Evolutionary conservation across 2,888 invertebrate species (phyloP).

Genomic region (Pterostichus madidus): DNA sequence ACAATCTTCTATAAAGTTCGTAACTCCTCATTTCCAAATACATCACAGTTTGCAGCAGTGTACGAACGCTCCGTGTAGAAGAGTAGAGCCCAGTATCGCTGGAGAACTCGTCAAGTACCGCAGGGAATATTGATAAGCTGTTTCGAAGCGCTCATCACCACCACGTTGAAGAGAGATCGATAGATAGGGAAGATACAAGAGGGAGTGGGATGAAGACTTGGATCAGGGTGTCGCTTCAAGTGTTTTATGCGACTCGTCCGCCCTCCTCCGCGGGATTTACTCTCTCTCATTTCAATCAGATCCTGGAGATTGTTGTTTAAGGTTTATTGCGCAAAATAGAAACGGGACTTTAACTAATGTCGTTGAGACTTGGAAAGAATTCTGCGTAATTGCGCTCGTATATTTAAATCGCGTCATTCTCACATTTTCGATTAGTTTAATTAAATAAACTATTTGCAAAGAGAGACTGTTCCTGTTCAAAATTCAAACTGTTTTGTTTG

Average conservation of each 20-base stretch:
- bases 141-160: slow-evolving; percentile 71
- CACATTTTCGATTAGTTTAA: background rate
- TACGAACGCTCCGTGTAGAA: background rate
- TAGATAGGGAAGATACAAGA: background rate
- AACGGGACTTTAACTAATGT: slow-evolving; percentile 36
- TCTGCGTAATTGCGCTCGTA: background rate
- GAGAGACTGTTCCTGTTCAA: too few species aligned
- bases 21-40: background rate
- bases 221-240: slow-evolving; percentile 54
- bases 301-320: slow-evolving; percentile 24
- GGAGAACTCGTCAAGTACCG: slow-evolving; percentile 57
- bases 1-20: background rate
- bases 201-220: background rate
- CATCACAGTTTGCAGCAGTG: background rate
- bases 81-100: background rate
- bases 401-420: background rate
- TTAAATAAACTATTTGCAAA: slow-evolving; percentile 3
- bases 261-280: slow-evolving; percentile 20
- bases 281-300: slow-evolving; percentile 58
- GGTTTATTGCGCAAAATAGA: slow-evolving; percentile 34
- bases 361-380: background rate
- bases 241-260: slow-evolving; percentile 41
- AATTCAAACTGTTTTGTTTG: too few species aligned
- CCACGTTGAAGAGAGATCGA: slow-evolving; percentile 17
- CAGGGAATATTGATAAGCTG: slow-evolving; percentile 73